phyloP scores from a whole-genome alignment of 2,113 vertebrate genomes.

The Misgurnus anguillicaudatus region DNA sequence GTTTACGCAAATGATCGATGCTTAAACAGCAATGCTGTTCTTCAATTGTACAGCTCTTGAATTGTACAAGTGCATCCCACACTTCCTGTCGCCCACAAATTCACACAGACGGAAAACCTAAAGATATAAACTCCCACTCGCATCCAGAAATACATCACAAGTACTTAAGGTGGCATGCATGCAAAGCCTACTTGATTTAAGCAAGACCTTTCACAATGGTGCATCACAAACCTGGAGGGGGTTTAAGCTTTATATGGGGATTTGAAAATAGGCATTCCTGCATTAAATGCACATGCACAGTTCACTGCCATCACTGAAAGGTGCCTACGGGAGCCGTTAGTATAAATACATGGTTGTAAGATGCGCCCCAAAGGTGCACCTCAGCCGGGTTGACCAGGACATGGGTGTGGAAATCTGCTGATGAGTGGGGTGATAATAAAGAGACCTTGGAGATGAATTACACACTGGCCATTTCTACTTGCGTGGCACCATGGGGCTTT shows the following conservation, averaged over 20 bases:
- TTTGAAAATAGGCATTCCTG: constrained; percentile 12
- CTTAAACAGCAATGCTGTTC: constrained; percentile 43
- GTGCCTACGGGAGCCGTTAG: constrained; percentile 25
- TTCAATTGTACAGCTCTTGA: constrained; percentile 31
- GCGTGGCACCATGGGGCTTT: constrained; percentile 44
- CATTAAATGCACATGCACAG: constrained; percentile 9
- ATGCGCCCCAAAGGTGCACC: constrained; percentile 24
- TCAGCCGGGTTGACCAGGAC: neutral
- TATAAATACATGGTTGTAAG: constrained; percentile 28
- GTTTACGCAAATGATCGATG: constrained; percentile 28
- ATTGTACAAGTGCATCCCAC: constrained; percentile 48
- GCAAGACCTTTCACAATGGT: neutral
- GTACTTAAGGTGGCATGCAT: constrained; percentile 21
- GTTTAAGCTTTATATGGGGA: constrained; percentile 6
- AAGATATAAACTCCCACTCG: constrained; percentile 52
- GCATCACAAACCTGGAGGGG: neutral
- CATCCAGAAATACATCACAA: constrained; percentile 42
- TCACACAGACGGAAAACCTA: constrained; percentile 53
- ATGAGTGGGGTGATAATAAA: constrained; percentile 44
- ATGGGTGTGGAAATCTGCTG: constrained; percentile 42
- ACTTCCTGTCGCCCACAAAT: constrained; percentile 47
- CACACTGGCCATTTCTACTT: constrained; percentile 14
- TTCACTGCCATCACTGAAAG: constrained; percentile 10
- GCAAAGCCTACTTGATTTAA: neutral
- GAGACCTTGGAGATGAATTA: constrained; percentile 37